phyloP scores from a whole-genome alignment of 2,113 vertebrate species.

The Helogale parvula region DNA sequence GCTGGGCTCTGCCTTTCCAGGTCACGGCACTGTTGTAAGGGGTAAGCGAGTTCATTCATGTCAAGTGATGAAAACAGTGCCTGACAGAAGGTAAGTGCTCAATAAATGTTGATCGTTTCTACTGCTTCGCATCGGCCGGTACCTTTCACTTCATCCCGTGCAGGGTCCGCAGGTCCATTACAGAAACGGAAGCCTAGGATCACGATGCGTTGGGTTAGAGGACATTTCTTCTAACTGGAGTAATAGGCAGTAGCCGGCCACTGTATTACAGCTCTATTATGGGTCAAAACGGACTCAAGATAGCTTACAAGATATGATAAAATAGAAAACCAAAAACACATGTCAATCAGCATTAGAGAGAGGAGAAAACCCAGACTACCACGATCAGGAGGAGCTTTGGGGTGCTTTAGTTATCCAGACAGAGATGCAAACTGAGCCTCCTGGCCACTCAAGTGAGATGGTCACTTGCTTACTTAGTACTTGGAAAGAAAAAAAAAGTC shows the following conservation, averaged over 20 bases:
- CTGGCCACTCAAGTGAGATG: background rate
- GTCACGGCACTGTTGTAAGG: background rate
- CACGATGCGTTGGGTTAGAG: background rate
- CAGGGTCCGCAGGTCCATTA: background rate
- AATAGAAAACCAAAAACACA: background rate
- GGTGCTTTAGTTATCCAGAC: background rate
- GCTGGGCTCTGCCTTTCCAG: background rate
- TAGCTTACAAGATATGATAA: background rate
- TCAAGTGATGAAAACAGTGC: background rate
- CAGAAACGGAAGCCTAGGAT: background rate
- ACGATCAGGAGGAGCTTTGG: background rate
- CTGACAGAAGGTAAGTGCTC: background rate
- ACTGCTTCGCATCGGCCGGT: background rate
- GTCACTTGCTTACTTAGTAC: background rate
- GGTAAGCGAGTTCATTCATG: background rate
- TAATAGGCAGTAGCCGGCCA: background rate
- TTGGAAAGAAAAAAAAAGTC: background rate
- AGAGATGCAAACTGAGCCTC: background rate
- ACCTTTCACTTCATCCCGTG: background rate
- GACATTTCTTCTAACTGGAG: background rate
- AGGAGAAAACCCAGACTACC: background rate
- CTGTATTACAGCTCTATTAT: background rate
- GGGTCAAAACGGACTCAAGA: background rate
- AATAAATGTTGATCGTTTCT: background rate
- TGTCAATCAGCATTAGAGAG: background rate